Evolutionary conservation across 2,113 vertebrate species (phyloP).

Genomic region (Limanda limanda): DNA sequence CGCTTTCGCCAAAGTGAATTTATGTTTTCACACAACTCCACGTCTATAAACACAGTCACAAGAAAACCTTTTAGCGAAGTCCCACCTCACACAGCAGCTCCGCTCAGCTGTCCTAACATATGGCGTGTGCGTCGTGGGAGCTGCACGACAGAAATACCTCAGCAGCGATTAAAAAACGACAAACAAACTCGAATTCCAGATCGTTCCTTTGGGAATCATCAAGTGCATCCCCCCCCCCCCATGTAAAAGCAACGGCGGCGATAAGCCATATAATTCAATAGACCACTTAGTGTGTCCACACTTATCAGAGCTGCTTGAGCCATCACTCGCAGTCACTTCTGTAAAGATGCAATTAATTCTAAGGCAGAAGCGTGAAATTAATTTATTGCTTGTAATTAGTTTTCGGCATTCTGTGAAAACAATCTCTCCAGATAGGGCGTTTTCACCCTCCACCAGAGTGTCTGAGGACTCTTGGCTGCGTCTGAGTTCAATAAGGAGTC

Average conservation of each 20-base stretch:
- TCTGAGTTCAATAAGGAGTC: conserved; percentile 51
- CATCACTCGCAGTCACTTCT: conserved; percentile 73
- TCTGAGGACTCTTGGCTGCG: conserved; percentile 66
- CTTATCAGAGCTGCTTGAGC: conserved; percentile 71
- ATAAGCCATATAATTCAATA: conserved; percentile 67
- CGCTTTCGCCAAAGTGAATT: background rate
- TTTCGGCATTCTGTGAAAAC: conserved; percentile 80
- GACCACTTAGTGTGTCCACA: conserved; percentile 64
- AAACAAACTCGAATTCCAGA: conserved; percentile 22
- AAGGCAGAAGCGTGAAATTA: conserved; percentile 82
- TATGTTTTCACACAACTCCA: background rate
- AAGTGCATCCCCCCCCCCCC: conserved; percentile 18
- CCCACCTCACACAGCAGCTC: background rate
- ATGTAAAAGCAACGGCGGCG: conserved; percentile 40
- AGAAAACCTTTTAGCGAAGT: background rate
- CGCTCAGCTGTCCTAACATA: conserved; percentile 25
- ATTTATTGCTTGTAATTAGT: conserved; percentile 83
- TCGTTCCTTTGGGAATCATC: conserved; percentile 38
- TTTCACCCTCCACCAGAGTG: conserved; percentile 55
- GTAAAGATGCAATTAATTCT: conserved; percentile 80
- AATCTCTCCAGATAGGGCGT: conserved; percentile 71
- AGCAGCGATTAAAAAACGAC: conserved; percentile 38
- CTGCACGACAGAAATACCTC: conserved; percentile 37
- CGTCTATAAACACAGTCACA: background rate
- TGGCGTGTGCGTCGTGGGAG: conserved; percentile 9